Percentiles rank a stretch among this genome's conserved stretches.
phyloP scores from a whole-genome alignment of 2,888 invertebrate genomes.

The Leptopilina myrica region DNA sequence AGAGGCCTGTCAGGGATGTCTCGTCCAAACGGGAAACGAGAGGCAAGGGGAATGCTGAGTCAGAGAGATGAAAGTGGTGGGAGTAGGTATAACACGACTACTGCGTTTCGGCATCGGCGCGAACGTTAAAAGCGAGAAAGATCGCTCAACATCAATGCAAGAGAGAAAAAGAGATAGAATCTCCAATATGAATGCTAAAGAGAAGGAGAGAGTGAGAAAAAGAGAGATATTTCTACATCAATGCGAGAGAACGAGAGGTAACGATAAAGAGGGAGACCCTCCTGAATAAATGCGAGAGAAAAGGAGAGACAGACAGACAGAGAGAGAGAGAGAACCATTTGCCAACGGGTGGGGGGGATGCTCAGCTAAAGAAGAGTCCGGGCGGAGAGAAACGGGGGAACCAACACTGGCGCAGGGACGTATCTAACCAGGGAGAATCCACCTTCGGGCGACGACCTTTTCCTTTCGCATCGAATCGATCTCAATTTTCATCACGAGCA shows the following conservation, averaged over 20 bases:
- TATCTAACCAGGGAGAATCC: constrained; percentile 49
- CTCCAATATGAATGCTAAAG: neutral
- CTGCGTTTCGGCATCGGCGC: constrained; percentile 42
- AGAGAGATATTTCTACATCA: too few species aligned
- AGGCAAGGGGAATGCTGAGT: constrained; percentile 52
- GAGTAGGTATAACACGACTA: constrained; percentile 50
- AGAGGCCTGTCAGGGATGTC: constrained; percentile 45
- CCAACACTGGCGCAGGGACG: constrained; percentile 69
- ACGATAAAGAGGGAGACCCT: too few species aligned
- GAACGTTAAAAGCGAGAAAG: constrained; percentile 33
- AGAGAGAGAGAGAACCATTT: constrained; percentile 48
- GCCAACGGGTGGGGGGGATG: constrained; percentile 57
- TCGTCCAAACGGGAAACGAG: constrained; percentile 55
- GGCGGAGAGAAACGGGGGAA: constrained; percentile 55
- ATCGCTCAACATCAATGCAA: too few species aligned
- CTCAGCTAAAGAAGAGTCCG: constrained; percentile 53
- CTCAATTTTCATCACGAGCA: constrained; percentile 33
- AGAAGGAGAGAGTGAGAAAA: constrained; percentile 48
- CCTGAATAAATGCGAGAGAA: neutral
- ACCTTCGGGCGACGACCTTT: constrained; percentile 36
- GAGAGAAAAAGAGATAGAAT: constrained; percentile 41
- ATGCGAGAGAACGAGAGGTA: too few species aligned
- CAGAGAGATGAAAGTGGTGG: constrained; percentile 37
- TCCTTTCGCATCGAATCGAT: constrained; percentile 39
- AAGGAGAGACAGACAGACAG: constrained; percentile 45